phyloP scores from a whole-genome alignment of 2,113 vertebrate species.

The Siniperca chuatsi region DNA sequence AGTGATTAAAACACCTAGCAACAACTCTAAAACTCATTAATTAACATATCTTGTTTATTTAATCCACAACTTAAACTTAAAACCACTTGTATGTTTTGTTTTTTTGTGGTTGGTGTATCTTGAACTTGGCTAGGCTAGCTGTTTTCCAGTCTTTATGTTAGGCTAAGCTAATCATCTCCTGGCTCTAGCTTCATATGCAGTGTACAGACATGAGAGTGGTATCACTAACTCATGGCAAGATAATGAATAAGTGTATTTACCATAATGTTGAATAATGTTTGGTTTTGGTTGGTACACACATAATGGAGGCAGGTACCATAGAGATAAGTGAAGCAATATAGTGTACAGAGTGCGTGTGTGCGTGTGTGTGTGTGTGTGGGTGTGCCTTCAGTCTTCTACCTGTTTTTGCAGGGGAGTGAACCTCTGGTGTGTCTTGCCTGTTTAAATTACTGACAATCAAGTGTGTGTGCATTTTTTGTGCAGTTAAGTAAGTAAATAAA shows the following conservation, averaged over 20 bases:
- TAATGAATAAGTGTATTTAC: neutral
- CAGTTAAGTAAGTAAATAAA: conserved; percentile 39
- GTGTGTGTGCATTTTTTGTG: neutral
- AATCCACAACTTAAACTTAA: neutral
- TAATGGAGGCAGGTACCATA: too few species aligned
- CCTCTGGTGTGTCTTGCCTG: neutral
- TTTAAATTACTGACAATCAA: neutral
- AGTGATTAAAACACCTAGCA: neutral
- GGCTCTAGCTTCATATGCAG: too few species aligned
- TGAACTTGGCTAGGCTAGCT: neutral
- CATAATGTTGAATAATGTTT: too few species aligned
- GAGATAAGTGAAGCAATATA: neutral
- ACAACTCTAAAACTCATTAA: neutral
- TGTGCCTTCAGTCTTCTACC: neutral
- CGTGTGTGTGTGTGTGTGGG: neutral
- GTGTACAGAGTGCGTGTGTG: too few species aligned
- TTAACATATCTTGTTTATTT: neutral
- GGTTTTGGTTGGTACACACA: neutral
- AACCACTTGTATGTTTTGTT: neutral
- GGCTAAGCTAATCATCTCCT: too few species aligned
- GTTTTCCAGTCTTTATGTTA: neutral
- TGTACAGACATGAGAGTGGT: too few species aligned
- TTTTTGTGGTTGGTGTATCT: neutral
- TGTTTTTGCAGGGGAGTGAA: neutral
- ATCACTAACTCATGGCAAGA: too few species aligned